Percentiles rank a stretch among this genome's conserved stretches.
These are phyloP conservation scores for Galemys pyrenaicus DNA, from an alignment of 2,113 vertebrate species.

Conservation along the genomic window DNA sequence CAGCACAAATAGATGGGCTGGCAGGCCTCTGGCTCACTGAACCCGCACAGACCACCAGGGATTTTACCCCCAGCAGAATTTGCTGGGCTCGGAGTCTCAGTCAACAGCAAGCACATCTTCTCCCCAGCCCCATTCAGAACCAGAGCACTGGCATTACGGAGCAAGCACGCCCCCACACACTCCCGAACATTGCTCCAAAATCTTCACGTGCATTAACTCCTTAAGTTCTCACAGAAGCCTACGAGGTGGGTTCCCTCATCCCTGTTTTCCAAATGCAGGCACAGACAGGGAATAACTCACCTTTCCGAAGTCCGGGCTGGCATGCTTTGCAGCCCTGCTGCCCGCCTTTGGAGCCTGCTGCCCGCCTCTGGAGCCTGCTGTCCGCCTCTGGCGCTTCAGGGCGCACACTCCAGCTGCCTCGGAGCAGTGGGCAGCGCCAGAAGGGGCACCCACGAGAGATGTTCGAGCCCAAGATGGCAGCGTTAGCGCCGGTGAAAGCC, in stretches of 20 bases:
- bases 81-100: background rate
- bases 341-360: background rate
- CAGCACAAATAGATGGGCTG: background rate
- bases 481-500: background rate
- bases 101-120: background rate
- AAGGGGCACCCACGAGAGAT: background rate
- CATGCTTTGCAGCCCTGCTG: background rate
- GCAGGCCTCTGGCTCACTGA: background rate
- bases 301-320: background rate
- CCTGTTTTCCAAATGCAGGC: background rate
- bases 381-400: too few species aligned
- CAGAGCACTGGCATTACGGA: background rate
- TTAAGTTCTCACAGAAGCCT: background rate
- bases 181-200: background rate
- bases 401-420: background rate
- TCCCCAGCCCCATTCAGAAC: background rate
- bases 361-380: too few species aligned
- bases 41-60: background rate
- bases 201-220: background rate
- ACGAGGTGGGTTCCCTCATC: background rate
- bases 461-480: background rate
- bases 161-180: background rate
- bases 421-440: background rate
- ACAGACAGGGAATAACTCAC: background rate
- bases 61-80: background rate